Conservation (phyloP, 1,140 invertebrate species). For the Triops cancriformis region DNA sequence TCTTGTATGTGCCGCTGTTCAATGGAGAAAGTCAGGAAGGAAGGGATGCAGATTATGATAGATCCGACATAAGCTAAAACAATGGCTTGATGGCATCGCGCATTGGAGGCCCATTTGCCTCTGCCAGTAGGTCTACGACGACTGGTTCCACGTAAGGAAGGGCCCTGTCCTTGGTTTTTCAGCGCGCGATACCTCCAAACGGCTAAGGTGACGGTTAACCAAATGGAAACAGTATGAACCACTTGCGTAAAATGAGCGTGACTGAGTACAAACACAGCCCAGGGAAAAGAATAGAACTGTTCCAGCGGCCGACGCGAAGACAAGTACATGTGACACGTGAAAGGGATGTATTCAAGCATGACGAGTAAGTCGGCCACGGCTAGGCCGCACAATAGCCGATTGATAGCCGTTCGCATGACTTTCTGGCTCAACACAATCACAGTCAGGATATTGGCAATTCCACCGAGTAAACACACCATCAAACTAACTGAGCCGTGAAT, state of each 20-base stretch:
- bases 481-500: constrained; percentile 65
- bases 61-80: constrained; percentile 69
- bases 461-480: constrained; percentile 80
- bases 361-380: constrained; percentile 84
- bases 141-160: neutral
- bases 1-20: constrained; percentile 29
- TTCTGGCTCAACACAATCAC: constrained; percentile 82
- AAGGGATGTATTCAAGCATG: constrained; percentile 89
- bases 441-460: constrained; percentile 84
- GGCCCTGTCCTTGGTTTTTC: constrained; percentile 26
- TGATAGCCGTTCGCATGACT: constrained; percentile 71
- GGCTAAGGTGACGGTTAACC: constrained; percentile 80
- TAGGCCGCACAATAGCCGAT: constrained; percentile 78
- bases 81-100: constrained; percentile 49
- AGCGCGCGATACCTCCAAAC: constrained; percentile 89
- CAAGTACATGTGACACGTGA: constrained; percentile 69
- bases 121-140: constrained; percentile 48
- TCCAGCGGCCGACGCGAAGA: constrained; percentile 37
- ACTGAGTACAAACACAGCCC: constrained; percentile 71
- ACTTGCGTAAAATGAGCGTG: constrained; percentile 70
- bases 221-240: constrained; percentile 85
- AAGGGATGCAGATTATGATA: constrained; percentile 72
- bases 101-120: neutral
- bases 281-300: constrained; percentile 58
- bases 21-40: constrained; percentile 63